Base-by-base conservation (phyloP, 2,888 invertebrate genomes). In the Nemurella pictetii region DNA sequence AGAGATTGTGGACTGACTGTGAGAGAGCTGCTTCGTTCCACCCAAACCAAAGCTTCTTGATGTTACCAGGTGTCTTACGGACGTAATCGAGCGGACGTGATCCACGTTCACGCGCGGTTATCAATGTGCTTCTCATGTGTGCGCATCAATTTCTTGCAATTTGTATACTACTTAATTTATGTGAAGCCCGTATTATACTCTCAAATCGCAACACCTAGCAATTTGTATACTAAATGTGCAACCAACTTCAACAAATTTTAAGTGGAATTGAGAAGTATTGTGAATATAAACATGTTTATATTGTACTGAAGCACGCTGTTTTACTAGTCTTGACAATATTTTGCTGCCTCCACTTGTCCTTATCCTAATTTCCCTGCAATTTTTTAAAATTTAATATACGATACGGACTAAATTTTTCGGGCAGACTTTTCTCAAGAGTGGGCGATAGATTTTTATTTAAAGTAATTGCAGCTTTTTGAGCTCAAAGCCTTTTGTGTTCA, bases 211-310 rank as follows among this genome's bases (percentile, higher is more conserved):
- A 20, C 55, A 55, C 55, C 55, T 20, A 55, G 55, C 55, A 3
- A 20, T 86, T 86, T 86, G 85, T 86, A 86, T 86, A 86, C 86
- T 86, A 85, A 86, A 86, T 86, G 86, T 86, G 86, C 86, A 85
- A 84, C 85, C 85, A 85, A 86, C 85, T 86, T 86, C 83, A 83
- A 86, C n/a, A 86, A 84, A 85, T 86, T 85, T 86, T 86, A 83
- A 86, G 86, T 86, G 86, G 86, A 86, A 86, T 85, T 86, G 86
- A 86, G 85, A 84, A 86, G 85, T 86, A 86, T 85, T 86, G 86
- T 86, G 86, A 86, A 86, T 86, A 86, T 85, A 86, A 86, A 86
- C 83, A 86, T 86, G 86, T 86, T 86, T 86, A 86, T 86, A 86
- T 86, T 86, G 86, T 86, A 86, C 85, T 84, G 83, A 55, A 55